phyloP scores from a whole-genome alignment of 2,797 vertebrate genomes.

The Sebastes baramenuke region DNA sequence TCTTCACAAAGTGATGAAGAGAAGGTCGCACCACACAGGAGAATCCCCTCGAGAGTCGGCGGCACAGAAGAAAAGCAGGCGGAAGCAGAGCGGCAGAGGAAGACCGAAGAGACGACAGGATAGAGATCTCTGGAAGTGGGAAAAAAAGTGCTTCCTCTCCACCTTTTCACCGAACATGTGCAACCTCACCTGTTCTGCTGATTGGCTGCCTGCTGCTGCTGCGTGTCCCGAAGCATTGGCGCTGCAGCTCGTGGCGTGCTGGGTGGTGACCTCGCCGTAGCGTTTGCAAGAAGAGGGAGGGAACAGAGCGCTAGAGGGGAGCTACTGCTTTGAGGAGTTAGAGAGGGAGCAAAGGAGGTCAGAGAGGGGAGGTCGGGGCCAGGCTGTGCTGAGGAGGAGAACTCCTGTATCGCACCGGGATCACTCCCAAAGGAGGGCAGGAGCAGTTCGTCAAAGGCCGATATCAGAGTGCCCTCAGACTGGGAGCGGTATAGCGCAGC shows the following conservation, averaged over 20 bases:
- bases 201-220: slow-evolving; percentile 81
- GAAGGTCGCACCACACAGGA: slow-evolving; percentile 69
- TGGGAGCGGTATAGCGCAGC: slow-evolving; percentile 54
- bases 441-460: slow-evolving; percentile 39
- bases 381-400: slow-evolving; percentile 46
- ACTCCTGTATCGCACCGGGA: slow-evolving; percentile 45
- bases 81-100: slow-evolving; percentile 52
- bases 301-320: slow-evolving; percentile 53
- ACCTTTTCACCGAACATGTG: slow-evolving; percentile 55
- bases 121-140: slow-evolving; percentile 45
- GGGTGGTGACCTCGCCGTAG: slow-evolving; percentile 62
- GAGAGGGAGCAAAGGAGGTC: slow-evolving; percentile 84
- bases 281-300: slow-evolving; percentile 64
- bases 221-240: slow-evolving; percentile 82
- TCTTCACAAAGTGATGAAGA: slow-evolving; percentile 40
- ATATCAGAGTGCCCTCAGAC: slow-evolving; percentile 55
- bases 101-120: slow-evolving; percentile 41
- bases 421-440: slow-evolving; percentile 69
- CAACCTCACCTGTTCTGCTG: slow-evolving; percentile 90
- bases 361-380: slow-evolving; percentile 57
- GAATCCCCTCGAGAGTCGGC: slow-evolving; percentile 44
- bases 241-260: slow-evolving; percentile 44
- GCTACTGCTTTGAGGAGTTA: slow-evolving; percentile 76
- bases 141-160: slow-evolving; percentile 44
- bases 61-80: slow-evolving; percentile 49